Evolutionary conservation across 2,888 invertebrate species (phyloP).

Genomic region (Carterocephalus palaemon): DNA sequence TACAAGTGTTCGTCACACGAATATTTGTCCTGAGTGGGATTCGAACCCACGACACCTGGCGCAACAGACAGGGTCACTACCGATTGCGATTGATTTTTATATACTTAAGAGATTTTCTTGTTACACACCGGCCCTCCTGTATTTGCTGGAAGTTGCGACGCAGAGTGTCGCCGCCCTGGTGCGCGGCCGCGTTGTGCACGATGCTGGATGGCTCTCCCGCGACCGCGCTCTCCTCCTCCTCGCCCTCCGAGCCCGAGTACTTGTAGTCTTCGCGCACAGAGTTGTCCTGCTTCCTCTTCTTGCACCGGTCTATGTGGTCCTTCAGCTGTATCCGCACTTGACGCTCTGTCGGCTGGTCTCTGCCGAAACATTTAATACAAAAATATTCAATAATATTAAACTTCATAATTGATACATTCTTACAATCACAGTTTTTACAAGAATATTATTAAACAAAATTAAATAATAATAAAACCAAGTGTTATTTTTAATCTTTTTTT

Average conservation of each 20-base stretch:
- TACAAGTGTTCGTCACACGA: too few relatives aligned
- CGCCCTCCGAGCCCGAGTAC: conserved; percentile 98
- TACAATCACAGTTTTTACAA: too few relatives aligned
- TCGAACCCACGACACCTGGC: too few relatives aligned
- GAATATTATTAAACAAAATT: too few relatives aligned
- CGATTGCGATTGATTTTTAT: neutral
- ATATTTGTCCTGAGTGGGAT: too few relatives aligned
- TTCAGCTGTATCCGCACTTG: conserved; percentile 99
- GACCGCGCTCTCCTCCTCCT: conserved; percentile 94
- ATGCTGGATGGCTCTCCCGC: conserved; percentile 97
- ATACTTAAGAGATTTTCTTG: neutral
- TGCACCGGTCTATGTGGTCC: conserved; percentile 98
- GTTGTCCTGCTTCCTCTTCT: conserved; percentile 95
- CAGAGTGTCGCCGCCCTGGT: conserved; percentile 93
- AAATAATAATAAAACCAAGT: too few relatives aligned
- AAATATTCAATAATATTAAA: too few relatives aligned
- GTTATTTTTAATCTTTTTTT: too few relatives aligned
- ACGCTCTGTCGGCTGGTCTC: conserved; percentile 98
- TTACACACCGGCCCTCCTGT: conserved; percentile 83
- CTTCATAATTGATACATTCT: too few relatives aligned
- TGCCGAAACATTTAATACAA: conserved; percentile 31
- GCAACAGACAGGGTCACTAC: too few relatives aligned
- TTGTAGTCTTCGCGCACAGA: conserved; percentile 85
- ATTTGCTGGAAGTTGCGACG: conserved; percentile 99
- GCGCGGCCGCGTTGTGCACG: conserved; percentile 87